Conservation (phyloP, 2,888 invertebrate genomes). For the Chrysopilus asiliformis region DNA sequence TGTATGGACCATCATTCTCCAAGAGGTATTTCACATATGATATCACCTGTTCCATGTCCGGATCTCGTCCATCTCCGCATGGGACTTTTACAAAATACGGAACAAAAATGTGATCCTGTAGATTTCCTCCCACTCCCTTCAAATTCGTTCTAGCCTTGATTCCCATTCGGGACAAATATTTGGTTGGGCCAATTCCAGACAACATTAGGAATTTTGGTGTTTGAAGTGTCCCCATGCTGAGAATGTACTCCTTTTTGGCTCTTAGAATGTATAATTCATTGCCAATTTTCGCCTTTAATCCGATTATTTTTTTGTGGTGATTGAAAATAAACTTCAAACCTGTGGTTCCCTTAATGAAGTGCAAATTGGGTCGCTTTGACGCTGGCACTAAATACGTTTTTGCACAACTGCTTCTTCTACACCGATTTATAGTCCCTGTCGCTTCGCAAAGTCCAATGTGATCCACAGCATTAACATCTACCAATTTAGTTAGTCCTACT, state of each 20-base stretch:
- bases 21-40: slow-evolving; percentile 71
- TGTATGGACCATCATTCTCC: slow-evolving; percentile 74
- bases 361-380: slow-evolving; percentile 33
- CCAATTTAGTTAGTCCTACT: slow-evolving; percentile 37
- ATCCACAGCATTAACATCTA: slow-evolving; percentile 47
- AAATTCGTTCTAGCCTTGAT: slow-evolving; percentile 35
- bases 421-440: slow-evolving; percentile 41
- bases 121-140: slow-evolving; percentile 2
- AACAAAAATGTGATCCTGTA: slow-evolving; percentile 4
- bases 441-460: slow-evolving; percentile 42
- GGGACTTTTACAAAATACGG: slow-evolving; percentile 2
- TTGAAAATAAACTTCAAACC: slow-evolving; percentile 40
- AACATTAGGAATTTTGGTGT: slow-evolving; percentile 79
- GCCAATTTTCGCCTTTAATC: slow-evolving; percentile 27
- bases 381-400: slow-evolving; percentile 46
- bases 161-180: slow-evolving; percentile 51
- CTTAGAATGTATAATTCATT: slow-evolving; percentile 3
- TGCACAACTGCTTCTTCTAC: slow-evolving; percentile 39
- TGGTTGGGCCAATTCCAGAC: slow-evolving; percentile 60
- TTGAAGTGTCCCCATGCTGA: slow-evolving; percentile 22
- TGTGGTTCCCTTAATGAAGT: slow-evolving; percentile 38
- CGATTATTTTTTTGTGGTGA: slow-evolving; percentile 33
- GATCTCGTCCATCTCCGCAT: slow-evolving; percentile 71
- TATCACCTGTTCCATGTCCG: slow-evolving; percentile 74
- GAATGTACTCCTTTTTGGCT: slow-evolving; percentile 3